Evolutionary conservation across 2,797 vertebrate genomes (phyloP).

Genomic region (Psittacula echo): DNA sequence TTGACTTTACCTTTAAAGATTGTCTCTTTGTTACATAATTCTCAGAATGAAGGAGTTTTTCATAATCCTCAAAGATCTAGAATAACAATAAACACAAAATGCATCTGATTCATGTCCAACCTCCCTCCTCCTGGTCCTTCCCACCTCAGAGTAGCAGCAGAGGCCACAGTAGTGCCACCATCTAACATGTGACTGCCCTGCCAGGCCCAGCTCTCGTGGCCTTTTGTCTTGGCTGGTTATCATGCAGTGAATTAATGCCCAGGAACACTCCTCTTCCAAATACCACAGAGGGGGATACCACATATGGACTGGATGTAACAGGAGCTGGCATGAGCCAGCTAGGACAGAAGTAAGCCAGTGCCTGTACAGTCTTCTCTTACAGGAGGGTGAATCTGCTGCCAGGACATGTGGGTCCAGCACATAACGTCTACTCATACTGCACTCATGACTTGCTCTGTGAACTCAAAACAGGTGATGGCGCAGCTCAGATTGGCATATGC

Average conservation of each 20-base stretch:
- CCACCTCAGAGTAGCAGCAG: background rate
- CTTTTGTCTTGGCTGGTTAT: background rate
- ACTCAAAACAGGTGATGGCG: background rate
- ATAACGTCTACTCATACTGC: accelerated
- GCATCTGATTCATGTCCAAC: background rate
- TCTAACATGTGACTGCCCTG: background rate
- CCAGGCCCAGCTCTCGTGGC: background rate
- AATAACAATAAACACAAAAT: conserved; percentile 48
- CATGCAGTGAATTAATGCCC: background rate
- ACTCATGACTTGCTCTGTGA: background rate
- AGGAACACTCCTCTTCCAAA: conserved; percentile 35
- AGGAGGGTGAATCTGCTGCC: background rate
- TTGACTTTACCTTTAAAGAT: conserved; percentile 90
- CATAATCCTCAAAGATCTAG: conserved; percentile 93
- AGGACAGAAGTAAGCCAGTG: background rate
- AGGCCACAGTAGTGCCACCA: background rate
- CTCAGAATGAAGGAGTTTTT: conserved; percentile 95
- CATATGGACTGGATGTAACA: conserved; percentile 11
- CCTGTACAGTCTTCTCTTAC: background rate
- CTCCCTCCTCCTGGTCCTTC: background rate
- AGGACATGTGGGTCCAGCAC: background rate
- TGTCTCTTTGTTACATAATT: conserved; percentile 98
- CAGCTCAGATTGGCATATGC: background rate
- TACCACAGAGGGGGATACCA: conserved; percentile 20
- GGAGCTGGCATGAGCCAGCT: background rate